Percentiles rank a stretch among this genome's conserved stretches.
phyloP scores from a whole-genome alignment of 1,140 invertebrate genomes.

The Lepidurus packardi region DNA sequence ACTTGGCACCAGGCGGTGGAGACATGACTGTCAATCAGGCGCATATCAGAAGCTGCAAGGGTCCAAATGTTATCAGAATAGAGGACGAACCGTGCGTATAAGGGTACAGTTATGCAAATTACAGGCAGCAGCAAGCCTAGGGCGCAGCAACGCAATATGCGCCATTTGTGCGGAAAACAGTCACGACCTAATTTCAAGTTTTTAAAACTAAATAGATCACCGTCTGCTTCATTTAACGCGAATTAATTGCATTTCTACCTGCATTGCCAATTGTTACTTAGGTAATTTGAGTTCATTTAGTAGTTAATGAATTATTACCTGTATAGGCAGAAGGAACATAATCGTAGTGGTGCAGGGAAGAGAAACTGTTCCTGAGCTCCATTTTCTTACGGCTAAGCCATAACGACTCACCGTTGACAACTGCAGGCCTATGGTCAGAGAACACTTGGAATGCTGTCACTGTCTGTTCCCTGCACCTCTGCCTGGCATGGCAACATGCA shows the following conservation, averaged over 20 bases:
- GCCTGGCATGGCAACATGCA: not conserved
- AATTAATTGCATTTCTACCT: too few relatives aligned
- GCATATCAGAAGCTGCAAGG: slow-evolving; percentile 67
- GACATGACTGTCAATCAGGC: slow-evolving; percentile 61
- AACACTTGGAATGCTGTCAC: slow-evolving; percentile 1
- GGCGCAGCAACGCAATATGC: slow-evolving; percentile 52
- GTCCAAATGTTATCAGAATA: slow-evolving; percentile 46
- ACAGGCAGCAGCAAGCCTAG: slow-evolving; percentile 59
- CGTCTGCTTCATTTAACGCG: too few relatives aligned
- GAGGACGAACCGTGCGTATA: slow-evolving; percentile 61
- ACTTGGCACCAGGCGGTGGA: slow-evolving; percentile 75
- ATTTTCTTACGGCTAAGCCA: not conserved
- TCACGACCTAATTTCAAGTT: not conserved
- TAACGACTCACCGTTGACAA: not conserved
- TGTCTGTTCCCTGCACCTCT: not conserved
- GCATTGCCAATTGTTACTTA: too few relatives aligned
- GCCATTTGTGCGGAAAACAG: slow-evolving; percentile 2
- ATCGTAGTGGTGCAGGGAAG: not conserved
- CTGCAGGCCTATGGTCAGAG: not conserved
- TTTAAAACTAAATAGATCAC: too few relatives aligned
- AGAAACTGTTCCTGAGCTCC: not conserved
- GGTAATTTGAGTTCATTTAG: not conserved
- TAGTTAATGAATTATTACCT: not conserved
- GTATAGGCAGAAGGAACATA: not conserved
- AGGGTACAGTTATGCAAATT: slow-evolving; percentile 57